Base-by-base conservation (phyloP, 2,888 invertebrate genomes). In the Cantharis nigra region DNA sequence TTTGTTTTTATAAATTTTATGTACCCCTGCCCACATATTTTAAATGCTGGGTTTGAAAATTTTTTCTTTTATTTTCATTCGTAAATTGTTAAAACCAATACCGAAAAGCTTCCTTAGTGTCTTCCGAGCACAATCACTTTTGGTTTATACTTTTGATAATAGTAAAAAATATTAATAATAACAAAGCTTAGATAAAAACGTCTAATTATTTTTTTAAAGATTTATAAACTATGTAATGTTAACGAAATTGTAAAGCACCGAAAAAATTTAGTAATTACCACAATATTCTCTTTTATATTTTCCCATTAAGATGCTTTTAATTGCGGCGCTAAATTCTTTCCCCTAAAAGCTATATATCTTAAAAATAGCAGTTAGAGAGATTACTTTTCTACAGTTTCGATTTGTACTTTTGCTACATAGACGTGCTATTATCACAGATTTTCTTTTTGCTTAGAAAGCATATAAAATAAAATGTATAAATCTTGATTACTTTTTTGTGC, bases 231-330 rank as follows among this genome's bases (percentile, higher is more conserved):
- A n/a, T 5, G 7, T 49, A 49, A 49, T 49, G 49, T 49, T 49
- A 49, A 49, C 49, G 10, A 49, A 49, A 49, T 49, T 49, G 49
- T 49, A 49, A 13, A 49, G 49, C 13, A 49, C 49, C n/a, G 23
- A 67, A 18, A 67, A 67, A 67, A 13, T 67, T 67, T 26, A 13
- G 69, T 78, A 78, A 78, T 75, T 75, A 63, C 75, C 65, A 75
- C 63, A 74, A 74, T 74, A 71, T 78, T 78, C 74, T 72, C 63
- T 75, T 77, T 74, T 78, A 75, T 78, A 72, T 78, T 72, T 75
- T n/a, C 74, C 70, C 74, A 78, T 78, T 78, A 75, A 78, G 74
- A 74, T 69, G 65, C 74, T 78, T 78, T 78, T 78, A 78, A 78
- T 78, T 78, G 72, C 74, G 30, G 63, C 70, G 78, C 72, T 75